Base-by-base conservation (phyloP, 2,797 vertebrate genomes). In the Chromis chromis region DNA sequence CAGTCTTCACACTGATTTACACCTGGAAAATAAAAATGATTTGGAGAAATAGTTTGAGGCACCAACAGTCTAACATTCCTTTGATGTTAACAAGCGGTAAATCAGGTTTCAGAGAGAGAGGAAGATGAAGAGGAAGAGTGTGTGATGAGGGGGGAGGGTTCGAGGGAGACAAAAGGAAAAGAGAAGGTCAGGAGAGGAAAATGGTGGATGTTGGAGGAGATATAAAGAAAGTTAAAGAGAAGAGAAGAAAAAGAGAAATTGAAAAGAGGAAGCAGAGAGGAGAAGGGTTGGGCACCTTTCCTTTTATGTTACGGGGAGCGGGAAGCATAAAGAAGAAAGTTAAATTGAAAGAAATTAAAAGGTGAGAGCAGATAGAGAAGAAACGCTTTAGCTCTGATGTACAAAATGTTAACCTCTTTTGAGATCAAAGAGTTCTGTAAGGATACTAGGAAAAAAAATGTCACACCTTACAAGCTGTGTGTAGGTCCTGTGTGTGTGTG, bases 61-160 rank as follows among this genome's bases (percentile, higher is more conserved):
- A 73, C 76, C 90, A 87, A 88, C 87, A 86, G 83, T 79, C 81
- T 58, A 80, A 89, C 88, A 53, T 85, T 76, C 85, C 90, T 93
- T 93, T 93, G 92, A 93, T 90, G 90, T 91, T 93, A 92, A 92
- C 90, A 89, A 83, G 89, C 88, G 66, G 88, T 86, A 93, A 93
- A 92, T 92, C 89, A 91, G 83, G 86, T 91, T 89, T 91, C 81
- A 76, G 88, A 84, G 85, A 79, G 83, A 68, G 77, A 19, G 17
- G 79, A 85, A 91, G 91, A 89, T 87, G 88, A 90, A 89, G 90
- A 84, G 76, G 75, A 40, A 85, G 78, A 72, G 72, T 31, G 75
- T 22, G 63, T 4, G 21, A 79, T 50, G 56, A 60, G 62, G 65
- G 56, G 63, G 68, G 59, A 28, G 65, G 66, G 81, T 3, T 24